These are phyloP conservation scores for Tetheella fluctuosa DNA, from an alignment of 2,888 invertebrate genomes.

Conservation along the genomic window DNA sequence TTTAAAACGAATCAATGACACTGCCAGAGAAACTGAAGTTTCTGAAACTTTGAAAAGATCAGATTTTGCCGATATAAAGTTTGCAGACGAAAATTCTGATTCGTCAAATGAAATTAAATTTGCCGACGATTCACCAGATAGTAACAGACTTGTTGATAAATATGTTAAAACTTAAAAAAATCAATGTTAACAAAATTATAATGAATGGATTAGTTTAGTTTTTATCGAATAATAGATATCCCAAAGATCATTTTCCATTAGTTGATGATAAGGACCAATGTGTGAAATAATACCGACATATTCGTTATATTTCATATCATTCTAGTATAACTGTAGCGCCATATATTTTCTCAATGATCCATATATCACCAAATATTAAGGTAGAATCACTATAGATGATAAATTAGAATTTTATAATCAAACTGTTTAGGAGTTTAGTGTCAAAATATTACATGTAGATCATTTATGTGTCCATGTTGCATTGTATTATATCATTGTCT, in stretches of 20 bases:
- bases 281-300: slow-evolving; percentile 59
- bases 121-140: slow-evolving; percentile 78
- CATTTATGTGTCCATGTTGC: slow-evolving; percentile 19
- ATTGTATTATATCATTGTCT: slow-evolving; percentile 30
- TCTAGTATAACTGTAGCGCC: slow-evolving; percentile 41
- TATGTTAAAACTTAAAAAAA: slow-evolving; percentile 62
- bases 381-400: slow-evolving; percentile 43
- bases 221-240: slow-evolving; percentile 23
- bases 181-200: slow-evolving; percentile 10
- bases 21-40: slow-evolving; percentile 87
- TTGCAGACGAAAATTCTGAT: slow-evolving; percentile 88
- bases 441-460: slow-evolving; percentile 25
- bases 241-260: slow-evolving; percentile 41
- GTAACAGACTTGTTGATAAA: slow-evolving; percentile 71
- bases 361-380: slow-evolving; percentile 34
- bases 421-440: slow-evolving; percentile 33
- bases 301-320: slow-evolving; percentile 67
- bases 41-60: slow-evolving; percentile 80
- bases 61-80: slow-evolving; percentile 87
- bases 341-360: slow-evolving; percentile 32
- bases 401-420: slow-evolving; percentile 53
- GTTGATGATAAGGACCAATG: slow-evolving; percentile 71
- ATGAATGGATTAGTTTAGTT: slow-evolving; percentile 16
- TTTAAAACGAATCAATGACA: slow-evolving; percentile 86
- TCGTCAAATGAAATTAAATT: slow-evolving; percentile 78